These are phyloP conservation scores for Oxycera nigricornis DNA, from an alignment of 2,888 invertebrate species.

Conservation along the genomic window DNA sequence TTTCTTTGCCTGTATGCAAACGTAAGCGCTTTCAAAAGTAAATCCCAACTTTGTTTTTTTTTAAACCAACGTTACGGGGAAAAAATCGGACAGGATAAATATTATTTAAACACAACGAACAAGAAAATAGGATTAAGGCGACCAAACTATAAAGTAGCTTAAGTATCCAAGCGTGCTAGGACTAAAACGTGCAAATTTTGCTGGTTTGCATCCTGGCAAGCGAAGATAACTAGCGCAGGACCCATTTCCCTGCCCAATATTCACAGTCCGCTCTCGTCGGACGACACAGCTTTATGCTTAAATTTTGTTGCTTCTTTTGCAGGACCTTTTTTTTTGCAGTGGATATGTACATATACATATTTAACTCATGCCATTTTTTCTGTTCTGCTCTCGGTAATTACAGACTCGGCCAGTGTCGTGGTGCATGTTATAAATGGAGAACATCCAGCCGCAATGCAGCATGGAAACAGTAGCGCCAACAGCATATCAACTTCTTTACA, in stretches of 20 bases:
- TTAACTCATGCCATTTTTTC: slow-evolving; percentile 2
- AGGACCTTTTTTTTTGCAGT: neutral
- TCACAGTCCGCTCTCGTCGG: neutral
- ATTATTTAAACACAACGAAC: slow-evolving; percentile 13
- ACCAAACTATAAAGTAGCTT: neutral
- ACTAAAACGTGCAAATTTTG: neutral
- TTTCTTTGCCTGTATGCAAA: too few species aligned
- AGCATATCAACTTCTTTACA: slow-evolving; percentile 53
- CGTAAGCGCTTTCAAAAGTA: too few species aligned
- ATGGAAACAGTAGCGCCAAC: slow-evolving; percentile 61
- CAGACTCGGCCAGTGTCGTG: slow-evolving; percentile 81
- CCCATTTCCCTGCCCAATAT: neutral
- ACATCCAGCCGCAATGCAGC: slow-evolving; percentile 72
- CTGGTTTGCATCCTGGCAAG: neutral
- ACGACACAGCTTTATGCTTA: neutral
- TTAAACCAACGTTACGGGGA: too few species aligned
- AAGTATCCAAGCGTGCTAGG: slow-evolving; percentile 33
- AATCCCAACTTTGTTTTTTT: too few species aligned
- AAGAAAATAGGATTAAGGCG: neutral
- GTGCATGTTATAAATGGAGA: slow-evolving; percentile 84
- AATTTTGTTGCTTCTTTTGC: neutral
- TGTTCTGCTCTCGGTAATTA: slow-evolving; percentile 55
- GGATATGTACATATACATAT: neutral
- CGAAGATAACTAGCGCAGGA: neutral
- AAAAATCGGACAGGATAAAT: neutral